Evolutionary conservation across 1,140 invertebrate species (phyloP).

Genomic region (Temnothorax nylanderi): DNA sequence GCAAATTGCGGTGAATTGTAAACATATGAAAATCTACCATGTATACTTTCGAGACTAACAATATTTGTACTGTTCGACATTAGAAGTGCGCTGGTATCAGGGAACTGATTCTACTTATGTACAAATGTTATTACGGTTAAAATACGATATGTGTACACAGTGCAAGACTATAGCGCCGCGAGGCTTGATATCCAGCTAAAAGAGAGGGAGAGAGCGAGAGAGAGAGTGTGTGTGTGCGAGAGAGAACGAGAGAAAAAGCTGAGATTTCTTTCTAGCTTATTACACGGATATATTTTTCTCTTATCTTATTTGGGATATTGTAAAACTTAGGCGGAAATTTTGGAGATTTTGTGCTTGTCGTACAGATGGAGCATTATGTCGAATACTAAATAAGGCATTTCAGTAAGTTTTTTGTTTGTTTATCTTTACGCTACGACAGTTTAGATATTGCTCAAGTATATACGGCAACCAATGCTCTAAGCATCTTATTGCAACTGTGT

Average conservation of each 20-base stretch:
- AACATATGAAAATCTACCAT: slow-evolving; percentile 77
- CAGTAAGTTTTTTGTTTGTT: slow-evolving; percentile 19
- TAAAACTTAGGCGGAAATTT: slow-evolving; percentile 35
- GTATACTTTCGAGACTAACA: slow-evolving; percentile 82
- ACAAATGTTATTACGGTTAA: slow-evolving; percentile 68
- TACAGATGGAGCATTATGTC: background rate
- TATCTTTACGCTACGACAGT: slow-evolving; percentile 42
- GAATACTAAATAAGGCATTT: slow-evolving; percentile 8
- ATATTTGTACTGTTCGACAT: slow-evolving; percentile 82
- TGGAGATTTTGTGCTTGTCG: slow-evolving; percentile 5
- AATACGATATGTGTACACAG: slow-evolving; percentile 57
- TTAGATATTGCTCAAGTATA: slow-evolving; percentile 67
- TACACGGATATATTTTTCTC: slow-evolving; percentile 47
- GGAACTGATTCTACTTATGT: slow-evolving; percentile 78
- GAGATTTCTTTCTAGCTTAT: slow-evolving; percentile 42
- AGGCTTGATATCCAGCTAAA: slow-evolving; percentile 3
- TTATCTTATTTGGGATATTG: slow-evolving; percentile 49
- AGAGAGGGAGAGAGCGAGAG: background rate
- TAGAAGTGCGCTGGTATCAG: slow-evolving; percentile 83
- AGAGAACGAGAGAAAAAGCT: slow-evolving; percentile 15
- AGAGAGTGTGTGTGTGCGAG: background rate
- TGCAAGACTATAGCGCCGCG: slow-evolving; percentile 48
- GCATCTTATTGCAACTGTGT: slow-evolving; percentile 20
- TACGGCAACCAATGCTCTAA: slow-evolving; percentile 62
- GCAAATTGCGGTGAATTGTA: slow-evolving; percentile 76